Evolutionary conservation across 2,888 invertebrate species (phyloP).

Genomic region (Drosophila imparisetae): DNA sequence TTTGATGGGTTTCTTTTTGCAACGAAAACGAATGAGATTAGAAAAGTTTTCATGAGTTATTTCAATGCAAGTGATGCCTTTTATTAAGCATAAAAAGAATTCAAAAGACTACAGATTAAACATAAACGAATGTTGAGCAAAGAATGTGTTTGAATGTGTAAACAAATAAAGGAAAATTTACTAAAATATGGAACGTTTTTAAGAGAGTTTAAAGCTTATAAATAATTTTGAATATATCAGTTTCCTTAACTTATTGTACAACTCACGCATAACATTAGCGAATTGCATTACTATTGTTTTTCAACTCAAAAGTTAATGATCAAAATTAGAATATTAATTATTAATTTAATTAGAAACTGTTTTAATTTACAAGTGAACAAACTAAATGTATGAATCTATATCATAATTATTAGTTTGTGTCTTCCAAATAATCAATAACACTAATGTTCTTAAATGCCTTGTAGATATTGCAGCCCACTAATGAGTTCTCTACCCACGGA

Average conservation of each 20-base stretch:
- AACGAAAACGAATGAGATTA: constrained; percentile 57
- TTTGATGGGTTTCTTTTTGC: constrained; percentile 36
- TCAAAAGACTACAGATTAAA: too few relatives aligned
- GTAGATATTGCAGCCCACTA: constrained; percentile 7
- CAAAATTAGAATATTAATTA: neutral
- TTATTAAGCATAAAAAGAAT: neutral
- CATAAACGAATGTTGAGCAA: neutral
- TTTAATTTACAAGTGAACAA: neutral
- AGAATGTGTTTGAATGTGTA: neutral
- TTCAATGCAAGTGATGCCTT: constrained; percentile 22
- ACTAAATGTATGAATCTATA: neutral
- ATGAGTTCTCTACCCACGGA: constrained; percentile 5
- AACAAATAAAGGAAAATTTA: neutral
- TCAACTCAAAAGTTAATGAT: neutral
- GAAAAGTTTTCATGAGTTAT: constrained; percentile 46
- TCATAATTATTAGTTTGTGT: neutral
- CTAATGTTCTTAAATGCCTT: constrained; percentile 6
- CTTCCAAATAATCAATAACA: constrained; percentile 35
- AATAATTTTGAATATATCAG: neutral
- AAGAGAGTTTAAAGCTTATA: neutral
- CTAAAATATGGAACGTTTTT: neutral
- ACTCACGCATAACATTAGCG: neutral
- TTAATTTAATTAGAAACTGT: neutral
- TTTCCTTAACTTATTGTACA: neutral
- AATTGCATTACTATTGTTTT: neutral